phyloP scores from a whole-genome alignment of 2,888 invertebrate genomes.

The Panopea generosa region DNA sequence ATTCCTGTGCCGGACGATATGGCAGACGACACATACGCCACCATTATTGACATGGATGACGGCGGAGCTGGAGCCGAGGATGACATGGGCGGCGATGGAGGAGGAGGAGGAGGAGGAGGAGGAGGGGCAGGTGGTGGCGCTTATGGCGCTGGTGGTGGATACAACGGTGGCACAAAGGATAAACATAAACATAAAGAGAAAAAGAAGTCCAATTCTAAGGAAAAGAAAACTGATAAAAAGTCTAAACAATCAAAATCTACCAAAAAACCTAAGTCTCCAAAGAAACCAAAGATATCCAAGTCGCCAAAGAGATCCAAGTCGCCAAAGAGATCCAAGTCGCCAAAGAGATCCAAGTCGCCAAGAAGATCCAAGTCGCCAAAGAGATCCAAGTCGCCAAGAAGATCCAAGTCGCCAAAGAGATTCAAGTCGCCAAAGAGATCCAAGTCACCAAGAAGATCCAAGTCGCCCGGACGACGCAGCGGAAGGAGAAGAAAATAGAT shows the following conservation, averaged over 20 bases:
- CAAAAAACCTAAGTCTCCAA: constrained; percentile 3
- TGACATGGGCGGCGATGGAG: neutral
- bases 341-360: constrained; percentile 22
- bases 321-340: constrained; percentile 19
- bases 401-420: neutral
- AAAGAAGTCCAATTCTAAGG: constrained; percentile 26
- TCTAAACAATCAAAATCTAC: constrained; percentile 42
- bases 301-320: neutral
- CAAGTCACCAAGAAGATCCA: neutral
- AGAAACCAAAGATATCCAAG: constrained; percentile 16
- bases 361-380: constrained; percentile 4
- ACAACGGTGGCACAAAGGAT: constrained; percentile 23
- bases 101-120: constrained; percentile 6
- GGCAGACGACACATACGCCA: constrained; percentile 30
- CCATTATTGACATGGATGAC: constrained; percentile 15
- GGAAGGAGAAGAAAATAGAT: neutral
- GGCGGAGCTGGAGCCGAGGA: neutral
- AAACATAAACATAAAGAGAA: constrained; percentile 38
- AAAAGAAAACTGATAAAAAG: constrained; percentile 15
- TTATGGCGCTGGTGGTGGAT: constrained; percentile 11
- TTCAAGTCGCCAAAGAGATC: constrained; percentile 28
- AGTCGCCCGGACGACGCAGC: neutral
- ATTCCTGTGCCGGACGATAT: constrained; percentile 7
- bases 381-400: constrained; percentile 12
- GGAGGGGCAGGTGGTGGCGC: constrained; percentile 25